phyloP scores from a whole-genome alignment of 2,113 vertebrate species.

The Trochalopteron elliotii region DNA sequence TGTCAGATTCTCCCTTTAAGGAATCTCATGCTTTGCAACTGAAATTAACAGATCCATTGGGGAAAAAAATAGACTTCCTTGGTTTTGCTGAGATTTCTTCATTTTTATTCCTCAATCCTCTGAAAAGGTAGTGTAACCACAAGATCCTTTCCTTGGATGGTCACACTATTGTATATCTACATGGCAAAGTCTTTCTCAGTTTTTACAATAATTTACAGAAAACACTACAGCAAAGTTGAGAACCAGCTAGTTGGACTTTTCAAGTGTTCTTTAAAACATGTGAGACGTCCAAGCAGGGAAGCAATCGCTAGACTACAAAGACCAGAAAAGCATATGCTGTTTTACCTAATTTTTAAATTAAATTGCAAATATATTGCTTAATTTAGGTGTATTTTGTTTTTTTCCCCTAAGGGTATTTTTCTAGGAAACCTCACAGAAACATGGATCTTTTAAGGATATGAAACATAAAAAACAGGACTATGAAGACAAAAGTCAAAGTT shows the following conservation, averaged over 20 bases:
- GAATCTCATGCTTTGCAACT: neutral
- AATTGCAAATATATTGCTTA: neutral
- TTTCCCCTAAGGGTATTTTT: neutral
- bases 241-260: neutral
- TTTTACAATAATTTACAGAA: neutral
- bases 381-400: neutral
- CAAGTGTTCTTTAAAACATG: neutral
- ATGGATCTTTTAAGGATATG: neutral
- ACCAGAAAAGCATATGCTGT: neutral
- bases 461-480: neutral
- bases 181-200: neutral
- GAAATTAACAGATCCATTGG: neutral
- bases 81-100: neutral
- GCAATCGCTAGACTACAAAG: rapidly evolving
- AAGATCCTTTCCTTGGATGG: neutral
- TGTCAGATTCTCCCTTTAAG: neutral
- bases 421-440: neutral
- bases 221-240: neutral
- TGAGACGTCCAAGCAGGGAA: neutral
- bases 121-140: neutral
- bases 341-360: neutral
- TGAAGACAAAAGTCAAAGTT: neutral
- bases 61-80: neutral
- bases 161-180: neutral
- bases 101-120: neutral